Evolutionary conservation across 2,797 vertebrate genomes (phyloP), one percentile per base, ranked within the genome.

Genomic region (Sebastes reedi): DNA sequence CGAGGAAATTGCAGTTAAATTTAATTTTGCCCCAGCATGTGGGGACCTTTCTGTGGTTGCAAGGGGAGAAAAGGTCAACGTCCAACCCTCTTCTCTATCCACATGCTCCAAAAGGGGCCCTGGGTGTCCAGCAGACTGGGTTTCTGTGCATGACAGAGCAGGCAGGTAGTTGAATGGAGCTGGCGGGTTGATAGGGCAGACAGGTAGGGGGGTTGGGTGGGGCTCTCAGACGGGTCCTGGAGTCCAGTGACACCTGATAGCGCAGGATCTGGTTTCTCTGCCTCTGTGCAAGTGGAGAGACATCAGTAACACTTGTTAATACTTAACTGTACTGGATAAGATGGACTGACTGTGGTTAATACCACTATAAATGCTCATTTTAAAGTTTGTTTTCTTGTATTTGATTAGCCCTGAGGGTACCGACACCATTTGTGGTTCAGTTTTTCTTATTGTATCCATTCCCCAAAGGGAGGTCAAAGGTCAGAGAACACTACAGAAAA

Each of bases 261-360:
- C 18, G 11, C 27, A 34, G 69, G 81, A 88, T 93, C 87, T 72
- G 50, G 88, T 91, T 91, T 91, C 93, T 62, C 61, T 58, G 74
- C 73, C 62, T 61, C 66, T 52, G 56, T 60, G 58, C 70, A 72
- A 50, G 71, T 30, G 55, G 16, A 72, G 27, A n/a, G 54, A 39
- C 72, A 60, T 79, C 29, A 75, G 59, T 54, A 18, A 71, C 29
- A 55, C 67, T 69, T 9, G 3, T 75, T 61, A 34, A 68, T 76
- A 56, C 20, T 67, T 27, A 29, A 61, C 27, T 4, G 46, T n/a
- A 4, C 13, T 65, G 46, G 12, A 67, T 32, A 1, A 18, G 8
- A 55, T 25, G 4, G 20, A 24, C 11, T 11, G 4, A 34, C 25
- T 36, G 30, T 34, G 14, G 59, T 50, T 59, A 24, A 27, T 39